Evolutionary conservation across 2,888 invertebrate genomes (phyloP), one percentile per base, ranked within the genome.

Genomic region (Dendrolimus pini): DNA sequence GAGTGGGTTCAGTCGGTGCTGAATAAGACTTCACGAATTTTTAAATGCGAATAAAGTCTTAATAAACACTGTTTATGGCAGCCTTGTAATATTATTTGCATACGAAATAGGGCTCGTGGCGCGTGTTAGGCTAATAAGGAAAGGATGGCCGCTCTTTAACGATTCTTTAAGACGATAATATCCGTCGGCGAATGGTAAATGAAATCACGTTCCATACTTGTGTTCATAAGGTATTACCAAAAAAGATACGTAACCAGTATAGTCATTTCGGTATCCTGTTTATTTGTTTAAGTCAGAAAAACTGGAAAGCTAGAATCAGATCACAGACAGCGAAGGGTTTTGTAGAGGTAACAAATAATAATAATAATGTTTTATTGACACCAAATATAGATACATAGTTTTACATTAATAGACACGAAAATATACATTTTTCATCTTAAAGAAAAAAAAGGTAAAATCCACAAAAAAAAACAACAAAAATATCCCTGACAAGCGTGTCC

Each of bases 21-120:
- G 85, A 88, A 81, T 89, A 87, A 88, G 88, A 85, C 82, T 84
- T 89, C 84, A 89, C 82, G 83, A 83, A 88, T 85, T 85, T 84
- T 88, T 84, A 84, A 89, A 85, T 62, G 76, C 77, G 70, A 78
- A 85, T 88, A 86, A 87, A 87, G 85, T 85, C 86, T 88, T 86
- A 85, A 88, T 87, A 89, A 88, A 83, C 74, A 74, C 79, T 84
- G 77, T 88, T 89, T 88, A 89, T 87, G 82, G 82, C 76, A 74
- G 81, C 75, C 77, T 82, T 83, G 81, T 82, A 82, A 81, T 86
- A 83, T 86, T 89, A 89, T 89, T 86, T 82, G 79, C 82, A 86
- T 85, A 77, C 78, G 71, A 75, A 83, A 86, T 87, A 85, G 84
- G 83, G 75, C 73, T 69, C 74, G 80, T 76, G 81, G 81, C 83